Evolutionary conservation across 2,888 invertebrate genomes (phyloP).

Genomic region (Lagria hirta): DNA sequence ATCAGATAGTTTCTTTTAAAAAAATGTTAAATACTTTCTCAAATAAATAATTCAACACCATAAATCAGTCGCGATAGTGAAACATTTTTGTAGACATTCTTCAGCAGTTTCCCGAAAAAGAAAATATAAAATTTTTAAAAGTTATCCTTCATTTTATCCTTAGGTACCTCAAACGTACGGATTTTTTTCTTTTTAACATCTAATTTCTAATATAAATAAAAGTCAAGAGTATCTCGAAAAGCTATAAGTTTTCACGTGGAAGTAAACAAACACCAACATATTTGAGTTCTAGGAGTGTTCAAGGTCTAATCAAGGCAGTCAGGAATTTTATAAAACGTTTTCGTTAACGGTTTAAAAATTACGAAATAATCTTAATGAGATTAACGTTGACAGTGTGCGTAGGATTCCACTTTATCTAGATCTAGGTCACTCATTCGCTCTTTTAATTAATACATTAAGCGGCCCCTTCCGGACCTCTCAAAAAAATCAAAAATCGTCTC

Average conservation of each 20-base stretch:
- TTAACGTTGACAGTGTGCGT: conserved; percentile 44
- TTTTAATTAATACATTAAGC: conserved; percentile 12
- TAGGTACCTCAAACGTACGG: background rate
- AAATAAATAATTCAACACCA: conserved; percentile 13
- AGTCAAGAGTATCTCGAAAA: conserved; percentile 28
- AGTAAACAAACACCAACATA: conserved; percentile 46
- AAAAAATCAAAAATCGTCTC: conserved; percentile 4
- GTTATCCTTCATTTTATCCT: background rate
- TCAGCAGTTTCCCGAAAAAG: background rate
- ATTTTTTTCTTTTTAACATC: conserved; percentile 16
- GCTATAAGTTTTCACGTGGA: conserved; percentile 31
- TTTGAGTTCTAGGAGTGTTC: conserved; percentile 44
- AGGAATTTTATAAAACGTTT: conserved; percentile 47
- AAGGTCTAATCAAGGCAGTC: conserved; percentile 49
- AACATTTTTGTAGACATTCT: background rate
- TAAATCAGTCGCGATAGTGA: conserved; percentile 7
- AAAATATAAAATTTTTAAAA: background rate
- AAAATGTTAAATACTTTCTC: conserved; percentile 15
- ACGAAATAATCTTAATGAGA: conserved; percentile 47
- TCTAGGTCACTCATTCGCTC: conserved; percentile 39
- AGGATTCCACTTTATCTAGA: conserved; percentile 38
- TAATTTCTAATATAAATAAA: conserved; percentile 31
- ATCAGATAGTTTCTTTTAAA: conserved; percentile 8
- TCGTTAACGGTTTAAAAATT: conserved; percentile 47
- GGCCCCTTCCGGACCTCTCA: conserved; percentile 8